Evolutionary conservation across 1,140 invertebrate genomes (phyloP).

Genomic region (Dendrolimus kikuchii): DNA sequence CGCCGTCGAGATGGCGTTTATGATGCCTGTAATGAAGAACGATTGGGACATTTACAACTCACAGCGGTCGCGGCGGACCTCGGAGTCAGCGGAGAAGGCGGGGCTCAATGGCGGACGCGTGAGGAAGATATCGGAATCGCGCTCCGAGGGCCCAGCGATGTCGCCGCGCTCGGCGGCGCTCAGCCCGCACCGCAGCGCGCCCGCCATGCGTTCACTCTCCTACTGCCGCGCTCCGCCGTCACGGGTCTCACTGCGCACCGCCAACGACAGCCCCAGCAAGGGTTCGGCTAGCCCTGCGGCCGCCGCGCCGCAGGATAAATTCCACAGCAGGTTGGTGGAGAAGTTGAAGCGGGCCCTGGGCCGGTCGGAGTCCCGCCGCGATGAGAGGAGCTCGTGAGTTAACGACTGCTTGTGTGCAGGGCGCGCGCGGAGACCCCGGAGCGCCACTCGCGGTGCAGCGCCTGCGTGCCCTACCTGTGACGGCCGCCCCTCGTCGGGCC

Average conservation of each 20-base stretch:
- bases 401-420: constrained; percentile 61
- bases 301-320: constrained; percentile 82
- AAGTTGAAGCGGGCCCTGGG: constrained; percentile 85
- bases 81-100: constrained; percentile 81
- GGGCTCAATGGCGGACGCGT: constrained; percentile 73
- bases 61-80: constrained; percentile 80
- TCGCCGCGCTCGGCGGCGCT: constrained; percentile 78
- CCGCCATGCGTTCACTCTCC: constrained; percentile 75
- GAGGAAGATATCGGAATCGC: constrained; percentile 86
- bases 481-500: constrained; percentile 12
- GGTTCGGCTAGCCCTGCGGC: constrained; percentile 74
- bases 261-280: constrained; percentile 72
- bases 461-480: constrained; percentile 67
- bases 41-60: constrained; percentile 94
- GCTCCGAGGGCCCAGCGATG: constrained; percentile 83
- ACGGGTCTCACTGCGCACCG: constrained; percentile 70
- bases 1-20: constrained; percentile 85
- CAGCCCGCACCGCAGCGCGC: constrained; percentile 77
- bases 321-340: constrained; percentile 87
- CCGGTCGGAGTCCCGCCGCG: constrained; percentile 70
- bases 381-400: constrained; percentile 66
- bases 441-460: constrained; percentile 52
- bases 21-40: constrained; percentile 95
- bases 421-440: constrained; percentile 51
- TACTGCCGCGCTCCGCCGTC: constrained; percentile 73